Evolutionary conservation across 2,797 vertebrate genomes (phyloP).

Genomic region (Pelodytes ibericus): DNA sequence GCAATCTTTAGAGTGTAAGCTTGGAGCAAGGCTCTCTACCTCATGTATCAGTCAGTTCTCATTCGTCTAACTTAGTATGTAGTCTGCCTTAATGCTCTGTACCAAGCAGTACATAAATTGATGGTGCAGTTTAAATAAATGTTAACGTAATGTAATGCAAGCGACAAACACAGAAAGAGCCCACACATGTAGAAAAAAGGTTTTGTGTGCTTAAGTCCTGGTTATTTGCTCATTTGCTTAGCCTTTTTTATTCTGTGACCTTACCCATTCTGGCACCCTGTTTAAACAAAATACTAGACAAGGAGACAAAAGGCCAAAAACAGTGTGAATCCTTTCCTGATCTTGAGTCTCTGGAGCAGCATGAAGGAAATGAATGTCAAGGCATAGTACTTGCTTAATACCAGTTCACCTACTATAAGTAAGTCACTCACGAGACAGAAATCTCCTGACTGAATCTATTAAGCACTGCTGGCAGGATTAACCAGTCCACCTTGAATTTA

Average conservation of each 20-base stretch:
- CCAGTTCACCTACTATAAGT: slow-evolving; percentile 14
- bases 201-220: too few species aligned
- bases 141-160: too few species aligned
- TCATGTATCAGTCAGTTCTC: too few species aligned
- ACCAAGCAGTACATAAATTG: too few species aligned
- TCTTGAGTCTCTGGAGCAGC: neutral
- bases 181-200: too few species aligned
- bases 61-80: too few species aligned
- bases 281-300: neutral
- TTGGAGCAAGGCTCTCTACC: too few species aligned
- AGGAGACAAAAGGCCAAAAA: neutral
- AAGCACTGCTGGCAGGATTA: slow-evolving; percentile 8
- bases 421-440: slow-evolving; percentile 5
- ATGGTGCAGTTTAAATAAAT: too few species aligned
- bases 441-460: slow-evolving; percentile 31
- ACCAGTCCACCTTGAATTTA: neutral
- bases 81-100: too few species aligned
- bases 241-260: neutral
- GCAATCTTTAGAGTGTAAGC: too few species aligned
- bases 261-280: neutral
- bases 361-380: neutral
- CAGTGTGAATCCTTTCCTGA: neutral
- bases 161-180: too few species aligned
- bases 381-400: neutral
- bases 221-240: neutral